Conservation (phyloP, 2,113 vertebrate species). For the Corapipo altera region DNA sequence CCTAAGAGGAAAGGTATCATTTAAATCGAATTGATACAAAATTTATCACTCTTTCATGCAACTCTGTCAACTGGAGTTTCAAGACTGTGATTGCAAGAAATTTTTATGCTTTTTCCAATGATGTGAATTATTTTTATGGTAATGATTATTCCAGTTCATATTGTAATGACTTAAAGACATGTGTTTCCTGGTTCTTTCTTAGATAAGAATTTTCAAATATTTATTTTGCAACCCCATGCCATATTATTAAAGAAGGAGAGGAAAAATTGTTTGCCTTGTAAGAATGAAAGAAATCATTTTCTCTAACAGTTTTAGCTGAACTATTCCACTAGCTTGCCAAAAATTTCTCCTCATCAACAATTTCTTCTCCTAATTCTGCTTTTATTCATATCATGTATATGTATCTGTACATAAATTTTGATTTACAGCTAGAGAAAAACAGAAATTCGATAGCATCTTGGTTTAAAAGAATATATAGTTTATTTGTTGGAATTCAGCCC, state of each 20-base stretch:
- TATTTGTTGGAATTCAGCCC: neutral
- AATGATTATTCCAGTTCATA: neutral
- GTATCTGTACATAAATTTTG: neutral
- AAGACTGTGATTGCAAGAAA: neutral
- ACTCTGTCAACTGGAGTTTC: neutral
- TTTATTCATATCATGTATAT: neutral
- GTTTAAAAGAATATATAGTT: neutral
- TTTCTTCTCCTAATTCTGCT: neutral
- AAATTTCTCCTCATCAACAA: neutral
- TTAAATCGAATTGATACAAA: neutral
- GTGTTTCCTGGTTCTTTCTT: neutral
- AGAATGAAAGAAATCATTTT: neutral
- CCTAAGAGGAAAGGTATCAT: neutral
- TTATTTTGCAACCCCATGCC: neutral
- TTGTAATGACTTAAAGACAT: neutral
- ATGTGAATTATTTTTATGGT: neutral
- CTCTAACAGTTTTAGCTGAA: neutral
- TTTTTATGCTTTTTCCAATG: neutral
- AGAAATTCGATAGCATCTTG: neutral
- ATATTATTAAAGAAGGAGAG: neutral
- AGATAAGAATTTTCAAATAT: conserved; percentile 5
- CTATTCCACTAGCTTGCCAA: neutral
- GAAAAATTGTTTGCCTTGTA: neutral
- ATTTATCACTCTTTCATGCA: neutral
- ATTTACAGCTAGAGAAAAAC: neutral